Base-by-base conservation (phyloP, 2,888 invertebrate genomes). In the Agrochola macilenta region DNA sequence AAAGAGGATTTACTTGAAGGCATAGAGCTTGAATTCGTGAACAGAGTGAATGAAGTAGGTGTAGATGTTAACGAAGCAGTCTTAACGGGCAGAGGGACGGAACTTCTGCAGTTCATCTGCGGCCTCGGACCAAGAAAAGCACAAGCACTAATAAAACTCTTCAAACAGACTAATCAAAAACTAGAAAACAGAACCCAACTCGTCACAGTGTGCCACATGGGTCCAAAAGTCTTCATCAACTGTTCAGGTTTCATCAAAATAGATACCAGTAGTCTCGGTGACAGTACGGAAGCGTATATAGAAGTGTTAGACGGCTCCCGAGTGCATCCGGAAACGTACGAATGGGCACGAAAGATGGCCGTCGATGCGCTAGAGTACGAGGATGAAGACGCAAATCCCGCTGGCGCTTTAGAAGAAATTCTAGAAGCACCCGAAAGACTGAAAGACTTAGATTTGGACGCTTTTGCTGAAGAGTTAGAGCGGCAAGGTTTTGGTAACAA, bases 281-380 rank as follows among this genome's bases (percentile, higher is more conserved):
- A 99, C 90, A 98, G 99, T 92, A 99, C 99, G 0, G 99, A 99
- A 91, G 98, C 99, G 0, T 99, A 99, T 90, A 99, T 99, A 0
- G 98, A 99, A 96, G 99, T 99, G 2, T 96, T 99, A 73, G 99
- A 99, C 92, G 99, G 99, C 0, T 99, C 99, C 0, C 97, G 99
- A 88, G 99, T 99, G 0, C 99, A 99, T 96, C 99, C 99, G 0
- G 99, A 99, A 96, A 99, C 99, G 0, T 99, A 99, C 94, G 99
- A 99, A 92, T 99, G 99, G 99, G 99, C 99, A 0, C 97, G 99
- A 61, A 99, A 99, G 96, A 99, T 99, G 99, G 99, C 99, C 0
- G 99, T 99, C 0, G 99, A 99, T 95, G 99, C 99, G 1, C 96
- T 99, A 68, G 99, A 99, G 90, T 99, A 99, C 90, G 99, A 99